Evolutionary conservation across 2,797 vertebrate genomes (phyloP), one percentile per base, ranked within the genome.

Genomic region (Cetoscarus ocellatus): DNA sequence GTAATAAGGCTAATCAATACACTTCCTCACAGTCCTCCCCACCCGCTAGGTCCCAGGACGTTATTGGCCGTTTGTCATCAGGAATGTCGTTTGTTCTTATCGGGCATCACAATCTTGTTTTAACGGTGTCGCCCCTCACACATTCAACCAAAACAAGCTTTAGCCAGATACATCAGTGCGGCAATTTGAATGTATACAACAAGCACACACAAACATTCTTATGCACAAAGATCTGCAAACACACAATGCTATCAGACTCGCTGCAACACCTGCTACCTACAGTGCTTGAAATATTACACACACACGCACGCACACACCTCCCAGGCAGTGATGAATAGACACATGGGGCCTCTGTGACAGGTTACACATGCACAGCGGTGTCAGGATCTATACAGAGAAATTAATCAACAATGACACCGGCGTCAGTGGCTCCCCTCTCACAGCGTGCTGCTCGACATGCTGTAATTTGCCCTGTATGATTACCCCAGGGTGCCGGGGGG

Each of bases 1-100:
- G 93, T 95, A 95, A 95, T 94, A 95, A 94, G 92, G 83, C 91
- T 92, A 94, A 95, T 95, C 95, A 95, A 95, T 95, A 95, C 80
- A 89, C 90, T 92, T 92, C 91, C 92, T 89, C 73, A 67, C 51
- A 82, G 73, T 61, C 62, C 61, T 70, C 74, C 60, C 59, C 55
- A 36, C 59, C 61, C 74, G 39, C 82, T 82, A 67, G 27, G 58
- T 90, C 91, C 92, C 83, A 84, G 61, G 81, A 86, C 83, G 18
- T 90, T 90, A 91, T 91, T 86, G 88, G 87, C 79, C 62, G 72
- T 94, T 93, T 93, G 93, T 95, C 94, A 95, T 90, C 88, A 67
- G 86, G 62, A 72, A 74, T 53, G 76, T 83, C 87, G 83, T 87
- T 84, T 82, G 78, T 85, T 88, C 85, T 93, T 92, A 93, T 94